Evolutionary conservation across 2,888 invertebrate genomes (phyloP).

Genomic region (Hemithea aestivaria): DNA sequence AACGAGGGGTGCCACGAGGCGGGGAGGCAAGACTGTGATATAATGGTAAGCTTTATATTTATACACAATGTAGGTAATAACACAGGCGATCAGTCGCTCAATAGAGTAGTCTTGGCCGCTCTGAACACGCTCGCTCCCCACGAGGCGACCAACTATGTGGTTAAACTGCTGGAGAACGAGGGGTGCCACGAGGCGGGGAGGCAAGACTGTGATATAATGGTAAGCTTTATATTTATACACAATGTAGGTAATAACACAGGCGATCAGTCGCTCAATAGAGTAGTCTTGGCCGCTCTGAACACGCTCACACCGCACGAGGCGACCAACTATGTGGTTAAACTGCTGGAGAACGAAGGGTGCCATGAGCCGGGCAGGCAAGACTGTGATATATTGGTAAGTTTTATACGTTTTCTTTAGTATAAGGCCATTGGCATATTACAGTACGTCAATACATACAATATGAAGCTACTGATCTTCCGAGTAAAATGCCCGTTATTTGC

Average conservation of each 20-base stretch:
- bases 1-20: slow-evolving; percentile 75
- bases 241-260: slow-evolving; percentile 77
- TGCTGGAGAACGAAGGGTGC: slow-evolving; percentile 78
- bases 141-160: slow-evolving; percentile 80
- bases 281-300: slow-evolving; percentile 83
- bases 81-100: slow-evolving; percentile 77
- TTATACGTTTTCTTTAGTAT: too few species aligned
- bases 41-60: slow-evolving; percentile 81
- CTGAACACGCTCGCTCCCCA: slow-evolving; percentile 79
- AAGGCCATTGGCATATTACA: too few species aligned
- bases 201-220: slow-evolving; percentile 78
- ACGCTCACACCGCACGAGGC: slow-evolving; percentile 79
- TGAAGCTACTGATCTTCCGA: too few species aligned
- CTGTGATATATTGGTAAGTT: slow-evolving; percentile 78
- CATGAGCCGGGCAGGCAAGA: slow-evolving; percentile 61
- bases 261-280: slow-evolving; percentile 82
- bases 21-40: slow-evolving; percentile 68
- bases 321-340: slow-evolving; percentile 77
- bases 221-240: slow-evolving; percentile 83
- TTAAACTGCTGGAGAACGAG: slow-evolving; percentile 78
- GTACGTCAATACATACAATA: too few species aligned
- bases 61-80: slow-evolving; percentile 83
- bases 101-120: slow-evolving; percentile 84
- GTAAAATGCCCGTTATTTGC: too few species aligned
- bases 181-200: slow-evolving; percentile 66